phyloP scores from a whole-genome alignment of 2,888 invertebrate species.

The Drosophila pseudotakahashii region DNA sequence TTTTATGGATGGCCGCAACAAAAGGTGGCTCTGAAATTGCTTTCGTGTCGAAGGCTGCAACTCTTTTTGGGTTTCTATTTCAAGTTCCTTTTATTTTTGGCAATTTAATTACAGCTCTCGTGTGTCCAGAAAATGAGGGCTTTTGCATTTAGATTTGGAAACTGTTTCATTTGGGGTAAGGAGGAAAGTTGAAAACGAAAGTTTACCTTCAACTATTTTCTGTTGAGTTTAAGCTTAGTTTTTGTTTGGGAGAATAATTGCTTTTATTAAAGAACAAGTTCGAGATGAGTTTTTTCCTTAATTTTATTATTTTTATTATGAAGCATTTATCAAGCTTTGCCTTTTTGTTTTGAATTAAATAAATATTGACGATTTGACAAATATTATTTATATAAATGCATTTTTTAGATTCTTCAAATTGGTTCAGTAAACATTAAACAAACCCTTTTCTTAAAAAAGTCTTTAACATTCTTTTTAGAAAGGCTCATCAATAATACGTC shows the following conservation, averaged over 20 bases:
- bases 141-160: constrained; percentile 15
- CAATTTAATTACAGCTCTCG: constrained; percentile 35
- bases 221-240: background rate
- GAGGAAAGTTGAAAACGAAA: background rate
- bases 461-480: background rate
- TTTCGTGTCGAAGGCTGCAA: constrained; percentile 42
- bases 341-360: no score
- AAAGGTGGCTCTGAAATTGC: constrained; percentile 40
- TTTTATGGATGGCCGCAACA: constrained; percentile 35
- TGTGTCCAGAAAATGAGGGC: constrained; percentile 13
- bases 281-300: no score
- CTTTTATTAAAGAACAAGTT: no score
- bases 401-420: no score
- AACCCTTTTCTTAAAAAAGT: no score
- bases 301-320: no score
- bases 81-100: constrained; percentile 17
- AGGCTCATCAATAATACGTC: constrained; percentile 21
- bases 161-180: constrained; percentile 35
- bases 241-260: background rate
- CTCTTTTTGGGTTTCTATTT: constrained; percentile 18
- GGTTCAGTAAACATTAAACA: no score
- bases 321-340: no score
- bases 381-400: no score
- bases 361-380: no score
- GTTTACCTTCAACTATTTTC: constrained; percentile 6